A percentile compares a stretch with the other conserved stretches of the same genome.
These are phyloP conservation scores for Pteronotus mesoamericanus DNA, from an alignment of 2,797 vertebrate genomes.

Conservation along the genomic window DNA sequence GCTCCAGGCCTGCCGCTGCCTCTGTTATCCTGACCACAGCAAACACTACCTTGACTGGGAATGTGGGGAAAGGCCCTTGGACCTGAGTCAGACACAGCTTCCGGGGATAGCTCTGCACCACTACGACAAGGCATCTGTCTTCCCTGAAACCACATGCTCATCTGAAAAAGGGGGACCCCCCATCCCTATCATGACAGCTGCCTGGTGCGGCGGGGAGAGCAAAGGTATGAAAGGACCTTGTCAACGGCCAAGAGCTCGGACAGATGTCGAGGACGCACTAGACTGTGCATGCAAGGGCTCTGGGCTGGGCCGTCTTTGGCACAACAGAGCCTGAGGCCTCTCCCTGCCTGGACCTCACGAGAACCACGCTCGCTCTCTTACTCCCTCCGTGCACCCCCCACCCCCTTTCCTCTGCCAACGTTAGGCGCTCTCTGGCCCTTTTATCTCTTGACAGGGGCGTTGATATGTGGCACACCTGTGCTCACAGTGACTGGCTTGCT, in stretches of 20 bases:
- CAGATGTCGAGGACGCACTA: neutral
- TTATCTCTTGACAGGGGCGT: neutral
- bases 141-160: neutral
- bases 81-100: neutral
- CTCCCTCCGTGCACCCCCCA: neutral
- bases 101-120: neutral
- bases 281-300: neutral
- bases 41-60: neutral
- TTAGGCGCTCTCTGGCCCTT: neutral
- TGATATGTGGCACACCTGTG: neutral
- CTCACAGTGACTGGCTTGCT: neutral
- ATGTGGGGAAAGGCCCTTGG: neutral
- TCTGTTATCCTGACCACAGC: neutral
- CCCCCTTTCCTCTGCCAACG: neutral
- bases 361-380: fast-evolving
- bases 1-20: neutral
- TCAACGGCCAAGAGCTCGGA: too few species aligned
- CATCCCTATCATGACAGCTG: neutral
- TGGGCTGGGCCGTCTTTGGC: neutral
- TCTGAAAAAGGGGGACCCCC: neutral
- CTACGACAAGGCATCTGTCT: neutral
- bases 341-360: too few species aligned
- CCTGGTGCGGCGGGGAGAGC: neutral
- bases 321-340: neutral
- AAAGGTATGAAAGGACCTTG: neutral